Evolutionary conservation across 2,113 vertebrate genomes (phyloP).

Genomic region (Sylvilagus bachmani): DNA sequence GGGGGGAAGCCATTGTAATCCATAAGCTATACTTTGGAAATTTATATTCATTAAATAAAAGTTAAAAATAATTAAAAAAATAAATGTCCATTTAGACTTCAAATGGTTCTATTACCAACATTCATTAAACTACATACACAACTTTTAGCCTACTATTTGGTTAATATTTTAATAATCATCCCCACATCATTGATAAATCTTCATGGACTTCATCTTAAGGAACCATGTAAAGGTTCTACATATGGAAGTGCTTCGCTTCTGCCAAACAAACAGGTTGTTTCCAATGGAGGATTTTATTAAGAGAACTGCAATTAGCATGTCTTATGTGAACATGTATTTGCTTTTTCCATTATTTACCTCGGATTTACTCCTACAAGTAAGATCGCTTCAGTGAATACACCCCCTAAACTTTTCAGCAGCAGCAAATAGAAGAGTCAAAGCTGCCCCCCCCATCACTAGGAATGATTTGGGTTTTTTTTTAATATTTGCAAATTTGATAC

Average conservation of each 20-base stretch:
- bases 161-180: conserved; percentile 33
- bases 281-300: not conserved
- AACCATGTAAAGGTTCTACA: not conserved
- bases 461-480: not conserved
- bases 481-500: conserved; percentile 45
- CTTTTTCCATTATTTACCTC: not conserved
- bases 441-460: not conserved
- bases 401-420: not conserved
- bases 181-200: not conserved
- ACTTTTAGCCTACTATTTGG: not conserved
- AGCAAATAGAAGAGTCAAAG: not conserved
- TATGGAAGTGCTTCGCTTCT: not conserved
- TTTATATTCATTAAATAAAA: too few species aligned
- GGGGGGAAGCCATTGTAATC: too few species aligned
- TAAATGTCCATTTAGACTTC: not conserved
- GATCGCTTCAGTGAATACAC: not conserved
- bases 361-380: not conserved
- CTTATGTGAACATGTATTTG: conserved; percentile 5
- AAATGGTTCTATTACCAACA: not conserved
- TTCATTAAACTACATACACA: not conserved
- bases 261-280: not conserved
- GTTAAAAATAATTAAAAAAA: too few species aligned
- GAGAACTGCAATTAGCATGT: not conserved
- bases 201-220: not conserved
- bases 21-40: too few species aligned